Conservation (phyloP, 2,888 invertebrate genomes). For the Epistrophella euchroma region DNA sequence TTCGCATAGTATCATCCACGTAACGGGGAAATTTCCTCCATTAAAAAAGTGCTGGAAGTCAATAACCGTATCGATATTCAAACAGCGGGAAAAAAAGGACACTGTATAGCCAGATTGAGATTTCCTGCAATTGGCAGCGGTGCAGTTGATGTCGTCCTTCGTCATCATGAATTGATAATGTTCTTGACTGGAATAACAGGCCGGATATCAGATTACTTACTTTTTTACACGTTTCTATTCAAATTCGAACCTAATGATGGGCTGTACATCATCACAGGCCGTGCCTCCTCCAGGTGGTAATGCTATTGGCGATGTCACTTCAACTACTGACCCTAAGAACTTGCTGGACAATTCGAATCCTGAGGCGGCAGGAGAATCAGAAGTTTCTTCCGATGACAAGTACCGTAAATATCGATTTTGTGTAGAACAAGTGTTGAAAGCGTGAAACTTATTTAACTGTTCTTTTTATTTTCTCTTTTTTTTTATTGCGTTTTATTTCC, state of each 20-base stretch:
- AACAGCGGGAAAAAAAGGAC: constrained; percentile 28
- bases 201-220: constrained; percentile 75
- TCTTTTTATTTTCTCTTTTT: constrained; percentile 41
- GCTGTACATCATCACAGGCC: constrained; percentile 77
- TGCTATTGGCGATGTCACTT: neutral
- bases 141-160: constrained; percentile 59
- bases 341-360: constrained; percentile 25
- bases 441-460: constrained; percentile 56
- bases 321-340: constrained; percentile 22
- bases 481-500: constrained; percentile 46
- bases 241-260: constrained; percentile 75
- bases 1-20: constrained; percentile 41
- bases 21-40: constrained; percentile 62
- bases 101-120: constrained; percentile 49
- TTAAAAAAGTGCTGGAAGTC: constrained; percentile 12
- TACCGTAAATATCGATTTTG: constrained; percentile 73
- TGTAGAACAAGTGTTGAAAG: constrained; percentile 37
- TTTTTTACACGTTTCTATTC: constrained; percentile 67
- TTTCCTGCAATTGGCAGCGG: constrained; percentile 53
- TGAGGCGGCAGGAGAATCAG: constrained; percentile 24
- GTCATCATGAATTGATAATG: constrained; percentile 69
- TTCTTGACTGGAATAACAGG: constrained; percentile 58
- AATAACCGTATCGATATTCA: neutral
- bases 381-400: constrained; percentile 59
- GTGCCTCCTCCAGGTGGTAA: constrained; percentile 44